These are phyloP conservation scores for Gephyroberyx darwinii DNA, from an alignment of 2,797 vertebrate species.

Conservation along the genomic window DNA sequence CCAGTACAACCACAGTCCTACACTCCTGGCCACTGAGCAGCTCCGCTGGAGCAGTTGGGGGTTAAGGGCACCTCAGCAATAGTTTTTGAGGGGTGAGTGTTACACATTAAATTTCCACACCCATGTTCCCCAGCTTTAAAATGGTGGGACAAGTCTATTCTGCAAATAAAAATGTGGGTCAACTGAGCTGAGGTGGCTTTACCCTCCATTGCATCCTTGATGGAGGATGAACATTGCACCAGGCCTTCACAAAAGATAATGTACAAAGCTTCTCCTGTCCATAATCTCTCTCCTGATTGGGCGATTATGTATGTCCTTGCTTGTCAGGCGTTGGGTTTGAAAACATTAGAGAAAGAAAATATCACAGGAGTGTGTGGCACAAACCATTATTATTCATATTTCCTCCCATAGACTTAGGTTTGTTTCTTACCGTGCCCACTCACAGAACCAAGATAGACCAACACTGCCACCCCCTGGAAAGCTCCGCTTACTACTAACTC, in stretches of 20 bases:
- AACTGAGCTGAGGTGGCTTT: conserved; percentile 28
- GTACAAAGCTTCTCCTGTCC: conserved; percentile 56
- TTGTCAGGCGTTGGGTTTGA: conserved; percentile 62
- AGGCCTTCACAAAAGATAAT: conserved; percentile 50
- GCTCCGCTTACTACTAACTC: neutral
- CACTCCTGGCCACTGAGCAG: neutral
- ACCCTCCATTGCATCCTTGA: conserved; percentile 37
- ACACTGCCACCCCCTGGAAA: conserved; percentile 79
- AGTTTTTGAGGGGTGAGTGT: conserved; percentile 22
- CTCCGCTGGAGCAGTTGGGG: neutral
- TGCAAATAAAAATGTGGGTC: conserved; percentile 9
- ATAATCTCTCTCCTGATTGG: conserved; percentile 65
- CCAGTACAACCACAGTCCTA: too few species aligned
- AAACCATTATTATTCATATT: conserved; percentile 10
- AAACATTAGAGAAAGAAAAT: conserved; percentile 33
- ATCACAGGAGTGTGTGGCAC: neutral
- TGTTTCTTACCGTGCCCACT: neutral
- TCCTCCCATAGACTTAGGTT: neutral
- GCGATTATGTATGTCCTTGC: conserved; percentile 66
- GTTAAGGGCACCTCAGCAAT: conserved; percentile 33
- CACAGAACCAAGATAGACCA: conserved; percentile 55
- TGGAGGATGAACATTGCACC: conserved; percentile 50
- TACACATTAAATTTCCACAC: neutral
- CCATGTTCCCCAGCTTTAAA: conserved; percentile 24
- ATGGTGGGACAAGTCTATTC: conserved; percentile 11